Evolutionary conservation across 2,113 vertebrate species (phyloP), one percentile per base, ranked within the genome.

Genomic region (Misgurnus anguillicaudatus): DNA sequence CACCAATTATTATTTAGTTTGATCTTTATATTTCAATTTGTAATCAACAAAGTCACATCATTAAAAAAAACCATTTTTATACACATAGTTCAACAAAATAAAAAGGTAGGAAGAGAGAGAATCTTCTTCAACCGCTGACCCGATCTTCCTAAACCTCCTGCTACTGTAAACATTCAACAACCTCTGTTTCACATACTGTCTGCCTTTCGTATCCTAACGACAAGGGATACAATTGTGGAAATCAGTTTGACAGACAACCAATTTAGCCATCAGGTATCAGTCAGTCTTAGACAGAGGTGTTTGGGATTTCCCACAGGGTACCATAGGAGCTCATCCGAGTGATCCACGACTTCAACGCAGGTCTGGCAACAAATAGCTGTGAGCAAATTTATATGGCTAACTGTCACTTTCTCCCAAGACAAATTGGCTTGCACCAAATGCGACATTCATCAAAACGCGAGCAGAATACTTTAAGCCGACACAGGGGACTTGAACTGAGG

Each of bases 281-380:
- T 61, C 53, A 64, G 62, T 45, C 76, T 60, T 39, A 73, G 31
- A 63, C 21, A 67, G 51, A 82, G 24, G 10, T n/a, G 39, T 9
- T 69, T 58, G 24, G 41, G 75, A 47, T 58, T 73, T 74, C 42
- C 51, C 76, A 19, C 38, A 38, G 16, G 42, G 45, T 42, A 63
- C 45, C 21, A 74, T 19, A 60, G 63, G 55, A 85, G 77, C 77
- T 82, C 57, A 82, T 82, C 82, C 77, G 79, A 65, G 73, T 80
- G 19, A 69, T 77, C 67, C 45, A 71, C 14, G 36, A 41, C 73
- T 58, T 57, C 11, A 19, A 38, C 4, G 42, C 31, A 41, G 71
- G 61, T 75, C 73, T 57, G 58, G 57, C 72, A 75, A 66, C n/a
- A 41, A 55, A 24, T 24, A 70, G 24, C 58, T 48, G 53, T 41